A percentile compares a stretch with the other conserved stretches of the same genome.
Evolutionary conservation across 2,113 vertebrate genomes (phyloP).

Genomic region (Saguinus imperator): DNA sequence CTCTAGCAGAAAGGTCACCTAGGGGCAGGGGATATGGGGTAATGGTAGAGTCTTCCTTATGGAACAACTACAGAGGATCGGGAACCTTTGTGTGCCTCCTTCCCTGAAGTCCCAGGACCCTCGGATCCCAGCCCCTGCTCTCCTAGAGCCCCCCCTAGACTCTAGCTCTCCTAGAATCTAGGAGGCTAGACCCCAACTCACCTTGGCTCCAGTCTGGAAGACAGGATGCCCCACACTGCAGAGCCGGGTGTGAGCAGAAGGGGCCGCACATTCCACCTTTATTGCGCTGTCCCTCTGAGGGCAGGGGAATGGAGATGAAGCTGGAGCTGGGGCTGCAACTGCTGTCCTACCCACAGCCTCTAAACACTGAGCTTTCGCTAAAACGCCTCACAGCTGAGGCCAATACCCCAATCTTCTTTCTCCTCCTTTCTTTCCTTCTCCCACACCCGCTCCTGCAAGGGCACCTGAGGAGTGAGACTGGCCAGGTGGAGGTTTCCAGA

Average conservation of each 20-base stretch:
- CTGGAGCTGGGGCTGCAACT: background rate
- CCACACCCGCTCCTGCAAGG: background rate
- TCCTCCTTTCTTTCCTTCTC: background rate
- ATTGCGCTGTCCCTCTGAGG: slow-evolving; percentile 85
- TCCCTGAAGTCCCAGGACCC: background rate
- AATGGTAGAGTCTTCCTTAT: background rate
- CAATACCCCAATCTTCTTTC: background rate
- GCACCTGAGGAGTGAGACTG: slow-evolving; percentile 90
- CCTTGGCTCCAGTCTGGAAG: slow-evolving; percentile 91
- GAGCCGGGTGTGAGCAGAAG: slow-evolving; percentile 83
- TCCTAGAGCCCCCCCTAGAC: background rate
- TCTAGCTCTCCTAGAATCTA: no score
- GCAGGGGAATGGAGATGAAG: background rate
- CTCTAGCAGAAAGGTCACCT: slow-evolving; percentile 94
- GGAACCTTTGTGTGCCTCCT: background rate
- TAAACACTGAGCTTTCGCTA: background rate
- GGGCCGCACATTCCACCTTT: slow-evolving; percentile 91
- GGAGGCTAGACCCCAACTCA: slow-evolving; percentile 54
- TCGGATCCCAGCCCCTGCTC: background rate
- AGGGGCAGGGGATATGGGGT: background rate
- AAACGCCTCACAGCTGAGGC: background rate
- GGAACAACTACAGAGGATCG: background rate
- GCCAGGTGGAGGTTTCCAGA: slow-evolving; percentile 95
- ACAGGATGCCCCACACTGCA: slow-evolving; percentile 94
- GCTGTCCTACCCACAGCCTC: background rate